These are phyloP conservation scores for Atta cephalotes DNA, from an alignment of 1,140 invertebrate species.

Conservation along the genomic window DNA sequence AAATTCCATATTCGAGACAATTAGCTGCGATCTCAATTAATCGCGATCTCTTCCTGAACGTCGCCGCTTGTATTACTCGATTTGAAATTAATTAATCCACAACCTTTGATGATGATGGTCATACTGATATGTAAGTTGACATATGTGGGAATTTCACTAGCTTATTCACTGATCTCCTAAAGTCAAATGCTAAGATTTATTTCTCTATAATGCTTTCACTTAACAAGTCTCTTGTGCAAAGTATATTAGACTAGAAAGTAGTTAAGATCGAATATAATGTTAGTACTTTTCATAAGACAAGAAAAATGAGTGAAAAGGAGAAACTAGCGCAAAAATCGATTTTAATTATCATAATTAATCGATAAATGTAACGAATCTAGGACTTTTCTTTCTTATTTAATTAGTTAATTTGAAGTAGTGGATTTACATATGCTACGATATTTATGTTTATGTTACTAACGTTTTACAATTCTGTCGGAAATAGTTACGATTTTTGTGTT, in stretches of 20 bases:
- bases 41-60: constrained; percentile 17
- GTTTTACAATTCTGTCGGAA: too few relatives aligned
- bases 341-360: neutral
- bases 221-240: neutral
- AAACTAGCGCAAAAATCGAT: neutral
- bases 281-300: neutral
- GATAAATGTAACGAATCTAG: too few relatives aligned
- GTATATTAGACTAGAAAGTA: neutral
- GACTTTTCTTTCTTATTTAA: too few relatives aligned
- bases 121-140: constrained; percentile 21
- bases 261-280: neutral
- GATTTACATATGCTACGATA: too few relatives aligned
- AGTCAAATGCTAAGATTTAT: constrained; percentile 15
- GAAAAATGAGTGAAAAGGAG: neutral
- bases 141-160: neutral
- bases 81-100: constrained; percentile 52
- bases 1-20: constrained; percentile 60
- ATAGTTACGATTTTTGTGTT: too few relatives aligned
- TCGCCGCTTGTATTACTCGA: constrained; percentile 12
- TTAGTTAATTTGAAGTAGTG: too few relatives aligned
- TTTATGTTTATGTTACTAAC: too few relatives aligned
- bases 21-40: constrained; percentile 41
- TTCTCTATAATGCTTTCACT: neutral
- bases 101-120: constrained; percentile 38
- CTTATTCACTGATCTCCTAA: neutral